Percentiles rank a stretch among this genome's conserved stretches.
Evolutionary conservation across 2,797 vertebrate genomes (phyloP).

Genomic region (Pampus argenteus): DNA sequence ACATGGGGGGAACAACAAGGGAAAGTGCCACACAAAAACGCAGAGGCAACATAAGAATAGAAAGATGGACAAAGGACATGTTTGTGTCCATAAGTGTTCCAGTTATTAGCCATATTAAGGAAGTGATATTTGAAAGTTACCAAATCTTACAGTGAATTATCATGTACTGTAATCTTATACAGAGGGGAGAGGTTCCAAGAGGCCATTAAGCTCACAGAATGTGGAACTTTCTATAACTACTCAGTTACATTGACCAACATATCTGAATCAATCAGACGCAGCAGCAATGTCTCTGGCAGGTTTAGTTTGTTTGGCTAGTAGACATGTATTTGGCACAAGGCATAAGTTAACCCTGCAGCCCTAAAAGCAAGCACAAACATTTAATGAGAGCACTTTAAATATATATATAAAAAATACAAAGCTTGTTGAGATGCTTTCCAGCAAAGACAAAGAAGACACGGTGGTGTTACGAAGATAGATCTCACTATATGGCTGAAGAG

Average conservation of each 20-base stretch:
- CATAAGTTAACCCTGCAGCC: constrained; percentile 23
- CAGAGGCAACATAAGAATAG: no score
- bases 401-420: not conserved
- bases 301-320: not conserved
- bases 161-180: no score
- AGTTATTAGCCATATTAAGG: no score
- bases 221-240: not conserved
- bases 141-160: no score
- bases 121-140: no score
- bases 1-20: no score
- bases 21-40: no score
- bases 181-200: not conserved
- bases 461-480: constrained; percentile 24
- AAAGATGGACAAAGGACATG: no score
- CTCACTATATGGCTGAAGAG: constrained; percentile 13
- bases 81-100: no score
- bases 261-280: not conserved
- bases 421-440: constrained; percentile 6
- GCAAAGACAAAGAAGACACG: constrained; percentile 12
- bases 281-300: not conserved
- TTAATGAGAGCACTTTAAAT: constrained; percentile 27
- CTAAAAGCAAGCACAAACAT: constrained; percentile 10
- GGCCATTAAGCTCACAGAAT: not conserved
- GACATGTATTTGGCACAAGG: constrained; percentile 5
- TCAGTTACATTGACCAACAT: no score